Evolutionary conservation across 1,140 invertebrate genomes (phyloP).

Genomic region (Teleogryllus occipitalis): DNA sequence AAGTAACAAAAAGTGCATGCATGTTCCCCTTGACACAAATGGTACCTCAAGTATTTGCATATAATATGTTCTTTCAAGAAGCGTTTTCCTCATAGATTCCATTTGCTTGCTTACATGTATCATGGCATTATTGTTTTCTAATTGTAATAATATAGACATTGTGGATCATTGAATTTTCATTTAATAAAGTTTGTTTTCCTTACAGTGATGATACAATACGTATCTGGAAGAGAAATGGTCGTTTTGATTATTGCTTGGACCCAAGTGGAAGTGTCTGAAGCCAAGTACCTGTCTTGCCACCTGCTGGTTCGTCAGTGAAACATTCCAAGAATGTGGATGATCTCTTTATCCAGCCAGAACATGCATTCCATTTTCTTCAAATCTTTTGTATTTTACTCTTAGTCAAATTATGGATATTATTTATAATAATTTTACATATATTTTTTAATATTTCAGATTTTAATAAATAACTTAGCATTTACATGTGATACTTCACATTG

Average conservation of each 20-base stretch:
- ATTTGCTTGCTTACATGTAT: background rate
- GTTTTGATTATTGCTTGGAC: conserved; percentile 16
- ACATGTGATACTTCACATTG: background rate
- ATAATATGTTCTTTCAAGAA: background rate
- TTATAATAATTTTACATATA: background rate
- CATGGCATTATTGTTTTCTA: background rate
- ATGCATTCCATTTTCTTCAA: conserved; percentile 12
- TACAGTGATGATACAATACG: conserved; percentile 25
- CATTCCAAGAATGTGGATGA: background rate
- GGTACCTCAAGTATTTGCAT: background rate
- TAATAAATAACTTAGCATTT: background rate
- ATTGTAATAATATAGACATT: background rate
- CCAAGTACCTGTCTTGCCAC: background rate
- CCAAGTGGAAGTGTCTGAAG: conserved; percentile 15
- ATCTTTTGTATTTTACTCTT: conserved; percentile 11
- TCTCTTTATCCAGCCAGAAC: background rate
- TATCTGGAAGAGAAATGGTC: conserved; percentile 24
- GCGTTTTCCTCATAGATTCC: background rate
- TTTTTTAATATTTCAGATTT: background rate
- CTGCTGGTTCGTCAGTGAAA: background rate
- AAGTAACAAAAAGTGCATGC: background rate
- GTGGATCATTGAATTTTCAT: background rate
- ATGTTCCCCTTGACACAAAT: background rate
- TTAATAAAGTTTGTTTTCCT: background rate
- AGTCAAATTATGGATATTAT: background rate